Conservation (phyloP, 2,888 invertebrate species). For the Listrodromus nycthemerus region DNA sequence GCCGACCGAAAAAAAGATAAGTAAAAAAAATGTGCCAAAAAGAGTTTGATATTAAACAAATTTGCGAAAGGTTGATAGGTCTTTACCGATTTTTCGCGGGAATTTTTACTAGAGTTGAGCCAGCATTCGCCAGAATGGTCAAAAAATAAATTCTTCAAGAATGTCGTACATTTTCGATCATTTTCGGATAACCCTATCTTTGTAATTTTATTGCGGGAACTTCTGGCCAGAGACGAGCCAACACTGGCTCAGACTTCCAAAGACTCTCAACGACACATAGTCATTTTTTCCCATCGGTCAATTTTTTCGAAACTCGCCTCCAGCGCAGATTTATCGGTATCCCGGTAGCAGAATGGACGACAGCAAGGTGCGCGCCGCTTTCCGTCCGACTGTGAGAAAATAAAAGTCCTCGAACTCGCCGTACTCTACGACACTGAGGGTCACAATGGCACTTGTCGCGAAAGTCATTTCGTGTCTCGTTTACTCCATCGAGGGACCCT, state of each 20-base stretch:
- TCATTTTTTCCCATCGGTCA: background rate
- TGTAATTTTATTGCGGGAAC: no score
- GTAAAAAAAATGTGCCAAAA: background rate
- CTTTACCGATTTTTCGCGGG: no score
- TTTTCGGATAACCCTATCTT: no score
- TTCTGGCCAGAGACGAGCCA: no score
- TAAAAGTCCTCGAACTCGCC: conserved; percentile 4
- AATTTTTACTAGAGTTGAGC: no score
- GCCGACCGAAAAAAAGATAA: background rate
- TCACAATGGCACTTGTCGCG: conserved; percentile 66
- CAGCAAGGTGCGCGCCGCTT: conserved; percentile 49
- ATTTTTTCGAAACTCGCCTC: background rate
- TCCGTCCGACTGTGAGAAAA: conserved; percentile 28
- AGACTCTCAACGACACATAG: background rate
- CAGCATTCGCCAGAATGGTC: background rate
- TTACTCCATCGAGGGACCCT: conserved; percentile 24
- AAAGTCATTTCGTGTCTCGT: conserved; percentile 61
- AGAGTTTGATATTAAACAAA: background rate
- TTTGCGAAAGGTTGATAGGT: no score
- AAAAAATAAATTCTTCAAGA: background rate
- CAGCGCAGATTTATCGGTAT: conserved; percentile 32
- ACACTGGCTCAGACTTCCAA: no score
- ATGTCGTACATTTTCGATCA: background rate
- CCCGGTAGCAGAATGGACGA: conserved; percentile 20
- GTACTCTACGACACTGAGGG: background rate